Conservation (phyloP, 2,113 vertebrate genomes). For the Apistogramma diplotaenia region DNA sequence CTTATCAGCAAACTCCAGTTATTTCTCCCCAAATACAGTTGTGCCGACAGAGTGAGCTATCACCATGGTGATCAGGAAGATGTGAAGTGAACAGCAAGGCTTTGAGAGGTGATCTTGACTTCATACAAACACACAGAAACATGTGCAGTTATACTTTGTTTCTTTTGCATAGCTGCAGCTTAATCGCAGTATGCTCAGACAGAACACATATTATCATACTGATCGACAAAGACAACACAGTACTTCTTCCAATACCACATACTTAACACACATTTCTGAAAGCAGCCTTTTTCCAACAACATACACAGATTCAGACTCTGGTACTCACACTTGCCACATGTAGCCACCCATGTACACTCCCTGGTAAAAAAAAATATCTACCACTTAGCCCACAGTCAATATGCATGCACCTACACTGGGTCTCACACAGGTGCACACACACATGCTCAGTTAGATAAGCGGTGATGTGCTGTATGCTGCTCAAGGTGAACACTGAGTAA, state of each 20-base stretch:
- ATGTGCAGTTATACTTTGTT: background rate
- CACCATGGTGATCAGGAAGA: slow-evolving; percentile 45
- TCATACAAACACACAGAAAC: background rate
- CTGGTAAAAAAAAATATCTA: background rate
- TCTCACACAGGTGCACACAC: background rate
- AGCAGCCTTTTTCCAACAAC: background rate
- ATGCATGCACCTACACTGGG: background rate
- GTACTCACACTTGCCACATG: background rate
- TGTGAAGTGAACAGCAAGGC: slow-evolving; percentile 25
- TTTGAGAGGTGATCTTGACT: slow-evolving; percentile 21
- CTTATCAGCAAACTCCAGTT: slow-evolving; percentile 35
- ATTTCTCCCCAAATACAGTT: slow-evolving; percentile 10
- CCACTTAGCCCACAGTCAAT: background rate
- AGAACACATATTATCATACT: background rate
- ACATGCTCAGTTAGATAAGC: background rate
- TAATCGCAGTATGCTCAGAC: background rate
- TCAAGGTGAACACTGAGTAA: slow-evolving; percentile 46
- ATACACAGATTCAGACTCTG: background rate
- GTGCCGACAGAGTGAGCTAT: slow-evolving; percentile 19
- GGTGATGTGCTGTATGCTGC: background rate
- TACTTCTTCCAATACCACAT: background rate
- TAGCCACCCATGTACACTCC: background rate
- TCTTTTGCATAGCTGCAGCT: background rate
- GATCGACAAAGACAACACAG: background rate
- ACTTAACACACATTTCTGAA: background rate